Percentiles rank a stretch among this genome's conserved stretches.
phyloP scores from a whole-genome alignment of 2,888 invertebrate genomes.

The Ochropacha duplaris region DNA sequence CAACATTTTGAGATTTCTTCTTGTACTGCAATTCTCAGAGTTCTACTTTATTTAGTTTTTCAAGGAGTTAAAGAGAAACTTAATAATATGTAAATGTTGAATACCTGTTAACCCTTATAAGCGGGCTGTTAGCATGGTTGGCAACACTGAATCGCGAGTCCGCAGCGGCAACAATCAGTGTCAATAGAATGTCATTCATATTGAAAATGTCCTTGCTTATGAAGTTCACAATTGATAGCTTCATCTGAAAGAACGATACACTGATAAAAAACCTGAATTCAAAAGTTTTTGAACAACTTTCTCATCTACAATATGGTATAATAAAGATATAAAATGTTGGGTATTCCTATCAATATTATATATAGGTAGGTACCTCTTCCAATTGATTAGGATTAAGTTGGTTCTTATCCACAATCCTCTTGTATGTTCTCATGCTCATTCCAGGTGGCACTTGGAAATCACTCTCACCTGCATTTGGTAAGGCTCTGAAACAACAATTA shows the following conservation, averaged over 20 bases:
- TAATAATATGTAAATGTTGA: neutral
- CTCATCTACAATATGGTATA: no score
- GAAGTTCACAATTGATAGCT: slow-evolving; percentile 87
- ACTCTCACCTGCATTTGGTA: slow-evolving; percentile 78
- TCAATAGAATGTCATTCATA: slow-evolving; percentile 88
- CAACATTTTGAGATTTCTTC: no score
- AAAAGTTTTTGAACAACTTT: no score
- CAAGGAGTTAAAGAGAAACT: no score
- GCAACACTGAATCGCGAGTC: slow-evolving; percentile 95
- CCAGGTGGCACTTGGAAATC: slow-evolving; percentile 87
- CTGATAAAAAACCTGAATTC: neutral
- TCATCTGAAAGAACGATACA: slow-evolving; percentile 57
- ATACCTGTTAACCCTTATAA: slow-evolving; percentile 90
- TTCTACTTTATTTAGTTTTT: no score
- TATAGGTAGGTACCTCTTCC: slow-evolving; percentile 92
- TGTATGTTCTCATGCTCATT: slow-evolving; percentile 89
- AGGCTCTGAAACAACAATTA: slow-evolving; percentile 60
- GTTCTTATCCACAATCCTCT: slow-evolving; percentile 87
- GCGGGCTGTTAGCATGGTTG: slow-evolving; percentile 92
- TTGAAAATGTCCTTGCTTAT: slow-evolving; percentile 90
- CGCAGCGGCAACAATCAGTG: slow-evolving; percentile 92
- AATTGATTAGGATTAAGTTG: slow-evolving; percentile 90
- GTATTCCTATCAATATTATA: no score
- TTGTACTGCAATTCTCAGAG: no score
- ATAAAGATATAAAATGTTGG: no score